Base-by-base conservation (phyloP, 2,888 invertebrate species). In the Nesidiocoris tenuis region DNA sequence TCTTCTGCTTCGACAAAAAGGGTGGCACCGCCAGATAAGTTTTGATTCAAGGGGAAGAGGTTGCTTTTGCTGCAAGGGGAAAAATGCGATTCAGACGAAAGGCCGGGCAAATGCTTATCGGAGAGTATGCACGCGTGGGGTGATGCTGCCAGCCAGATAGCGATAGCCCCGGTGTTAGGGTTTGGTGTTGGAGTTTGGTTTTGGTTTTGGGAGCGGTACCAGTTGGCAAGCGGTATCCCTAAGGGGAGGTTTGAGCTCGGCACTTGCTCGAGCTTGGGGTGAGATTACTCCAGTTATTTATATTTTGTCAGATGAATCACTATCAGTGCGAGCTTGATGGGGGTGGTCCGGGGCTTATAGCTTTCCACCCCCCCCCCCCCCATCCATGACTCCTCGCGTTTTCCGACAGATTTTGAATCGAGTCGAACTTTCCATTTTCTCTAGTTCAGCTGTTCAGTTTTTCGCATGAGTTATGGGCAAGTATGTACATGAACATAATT, bases 261-360 rank as follows among this genome's bases (percentile, higher is more conserved):
- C 39, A 7, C 12, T 12, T 3, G 39, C 39, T 39, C 3, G 59
- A n/a, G n/a, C 19, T 59, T 3, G 22, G 72, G 64, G 72, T 63
- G 72, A 72, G 72, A 72, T 72, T 72, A 72, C 72, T 72, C 63
- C 55, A 63, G 72, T 72, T 72, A 72, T 72, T 72, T 72, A 72
- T 64, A 72, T 72, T 54, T 55, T 72, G 64, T 72, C 67, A 64
- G 57, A 61, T 74, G 65, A 74, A 65, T 74, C 72, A 74, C 70
- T 67, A 19, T 59, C 7, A 19, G 17, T n/a, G 17, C 19, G 59
- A 19, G 59, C 7, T 59, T 5, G 59, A 2, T 5, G 23, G 57
- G 70, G 70, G 61, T 23, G 70, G 70, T 70, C 19, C 18, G 23
- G 67, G 55, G 56, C 56, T 55, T 39, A 67, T 67, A 67, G 55